phyloP scores from a whole-genome alignment of 2,797 vertebrate genomes.

The Fistularia tabacaria region DNA sequence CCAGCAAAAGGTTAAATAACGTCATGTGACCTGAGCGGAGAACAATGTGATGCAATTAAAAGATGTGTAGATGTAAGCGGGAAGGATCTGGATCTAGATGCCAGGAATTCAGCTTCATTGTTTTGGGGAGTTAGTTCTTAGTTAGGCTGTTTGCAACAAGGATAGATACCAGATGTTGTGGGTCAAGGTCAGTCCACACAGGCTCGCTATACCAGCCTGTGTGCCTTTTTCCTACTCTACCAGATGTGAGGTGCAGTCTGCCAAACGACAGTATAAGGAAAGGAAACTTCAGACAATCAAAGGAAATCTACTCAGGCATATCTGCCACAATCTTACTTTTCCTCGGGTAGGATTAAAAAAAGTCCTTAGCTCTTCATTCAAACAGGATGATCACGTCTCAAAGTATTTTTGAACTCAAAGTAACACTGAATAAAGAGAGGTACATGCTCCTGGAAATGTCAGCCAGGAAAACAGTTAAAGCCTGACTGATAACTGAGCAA shows the following conservation, averaged over 20 bases:
- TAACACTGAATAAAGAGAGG: constrained; percentile 4
- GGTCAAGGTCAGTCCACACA: constrained; percentile 21
- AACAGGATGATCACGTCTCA: constrained; percentile 2
- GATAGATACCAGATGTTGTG: constrained; percentile 27
- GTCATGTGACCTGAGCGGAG: too few relatives aligned
- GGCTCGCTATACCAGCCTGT: constrained; percentile 4
- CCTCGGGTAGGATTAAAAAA: constrained; percentile 1
- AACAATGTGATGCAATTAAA: too few relatives aligned
- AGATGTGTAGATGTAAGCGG: too few relatives aligned
- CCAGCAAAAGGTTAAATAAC: too few relatives aligned
- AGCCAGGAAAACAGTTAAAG: too few relatives aligned
- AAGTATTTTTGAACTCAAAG: background rate
- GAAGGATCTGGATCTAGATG: too few relatives aligned
- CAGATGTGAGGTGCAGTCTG: background rate
- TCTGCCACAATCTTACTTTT: constrained; percentile 4
- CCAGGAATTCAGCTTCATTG: constrained; percentile 1
- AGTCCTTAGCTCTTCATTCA: background rate
- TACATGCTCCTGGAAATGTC: too few relatives aligned
- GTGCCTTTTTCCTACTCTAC: constrained; percentile 7
- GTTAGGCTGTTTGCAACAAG: constrained; percentile 12
- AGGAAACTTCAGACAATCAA: constrained; percentile 14
- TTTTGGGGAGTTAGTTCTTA: constrained; percentile 35
- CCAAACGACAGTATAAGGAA: background rate
- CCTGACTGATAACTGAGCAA: too few relatives aligned
- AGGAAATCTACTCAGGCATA: constrained; percentile 13